phyloP scores from a whole-genome alignment of 1,140 invertebrate species.

The Drosophila jambulina region DNA sequence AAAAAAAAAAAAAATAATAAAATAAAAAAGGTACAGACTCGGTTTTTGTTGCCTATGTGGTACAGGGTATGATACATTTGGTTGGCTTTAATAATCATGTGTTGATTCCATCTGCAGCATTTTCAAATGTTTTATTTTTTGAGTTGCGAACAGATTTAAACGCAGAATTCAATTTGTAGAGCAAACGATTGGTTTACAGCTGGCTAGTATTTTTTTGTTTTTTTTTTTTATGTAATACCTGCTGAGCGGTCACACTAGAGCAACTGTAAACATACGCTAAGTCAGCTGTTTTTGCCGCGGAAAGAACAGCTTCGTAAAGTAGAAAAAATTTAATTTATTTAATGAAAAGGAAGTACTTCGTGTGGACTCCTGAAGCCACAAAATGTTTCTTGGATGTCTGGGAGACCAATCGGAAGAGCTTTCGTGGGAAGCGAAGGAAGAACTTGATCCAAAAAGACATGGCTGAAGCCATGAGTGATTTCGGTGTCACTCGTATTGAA shows the following conservation, averaged over 20 bases:
- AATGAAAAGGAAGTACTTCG: not conserved
- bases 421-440: not conserved
- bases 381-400: not conserved
- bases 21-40: no score
- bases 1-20: no score
- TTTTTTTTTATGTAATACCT: no score
- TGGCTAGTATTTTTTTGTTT: not conserved
- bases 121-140: no score
- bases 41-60: no score
- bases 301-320: not conserved
- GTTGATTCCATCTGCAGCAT: no score
- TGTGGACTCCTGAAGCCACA: constrained; percentile 1
- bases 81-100: not conserved
- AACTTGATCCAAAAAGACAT: constrained; percentile 3
- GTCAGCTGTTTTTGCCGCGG: constrained; percentile 3
- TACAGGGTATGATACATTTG: not conserved
- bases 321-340: not conserved
- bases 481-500: not conserved
- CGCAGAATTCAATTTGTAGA: not conserved
- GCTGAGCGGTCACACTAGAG: not conserved
- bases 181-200: not conserved
- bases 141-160: not conserved
- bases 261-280: not conserved
- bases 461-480: not conserved
- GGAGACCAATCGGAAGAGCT: not conserved